Conservation (phyloP, 2,797 vertebrate species). For the Harpagifer antarcticus region DNA sequence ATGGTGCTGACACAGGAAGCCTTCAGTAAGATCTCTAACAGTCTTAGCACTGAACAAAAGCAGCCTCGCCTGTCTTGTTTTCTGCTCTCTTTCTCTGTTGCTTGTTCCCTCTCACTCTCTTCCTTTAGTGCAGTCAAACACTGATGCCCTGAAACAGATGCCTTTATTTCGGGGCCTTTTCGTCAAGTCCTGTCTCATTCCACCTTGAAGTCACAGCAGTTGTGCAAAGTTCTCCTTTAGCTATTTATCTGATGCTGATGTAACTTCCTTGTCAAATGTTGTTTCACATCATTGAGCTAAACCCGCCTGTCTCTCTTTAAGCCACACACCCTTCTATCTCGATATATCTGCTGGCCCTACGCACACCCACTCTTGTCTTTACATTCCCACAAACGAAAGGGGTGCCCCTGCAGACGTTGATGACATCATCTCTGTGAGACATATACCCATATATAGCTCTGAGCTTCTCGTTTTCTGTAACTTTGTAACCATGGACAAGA, state of each 20-base stretch:
- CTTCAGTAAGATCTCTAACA: slow-evolving; percentile 43
- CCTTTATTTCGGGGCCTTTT: slow-evolving; percentile 29
- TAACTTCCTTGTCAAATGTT: slow-evolving; percentile 21
- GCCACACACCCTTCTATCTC: slow-evolving; percentile 27
- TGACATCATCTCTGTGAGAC: slow-evolving; percentile 87
- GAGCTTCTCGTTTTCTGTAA: slow-evolving; percentile 36
- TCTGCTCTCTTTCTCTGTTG: slow-evolving; percentile 16
- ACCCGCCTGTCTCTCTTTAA: slow-evolving; percentile 20
- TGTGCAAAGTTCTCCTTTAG: slow-evolving; percentile 37
- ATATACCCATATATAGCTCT: slow-evolving; percentile 80
- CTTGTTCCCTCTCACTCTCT: slow-evolving; percentile 22
- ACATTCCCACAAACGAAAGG: slow-evolving; percentile 56
- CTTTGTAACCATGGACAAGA: slow-evolving; percentile 25
- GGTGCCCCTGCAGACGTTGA: slow-evolving; percentile 58
- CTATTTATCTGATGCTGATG: slow-evolving; percentile 13
- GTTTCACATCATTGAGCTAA: slow-evolving; percentile 23
- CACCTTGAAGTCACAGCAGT: slow-evolving; percentile 4
- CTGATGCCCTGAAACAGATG: slow-evolving; percentile 39
- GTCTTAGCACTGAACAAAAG: slow-evolving; percentile 23
- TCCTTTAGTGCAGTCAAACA: slow-evolving; percentile 9
- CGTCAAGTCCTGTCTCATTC: slow-evolving; percentile 15
- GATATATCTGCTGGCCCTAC: slow-evolving; percentile 8
- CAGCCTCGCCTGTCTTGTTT: slow-evolving; percentile 33
- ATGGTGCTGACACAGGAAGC: slow-evolving; percentile 73
- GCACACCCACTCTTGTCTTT: slow-evolving; percentile 47